Evolutionary conservation across 92 coral and sea anemone genomes (phyloP).

Genomic region (Heliopora coerulea): DNA sequence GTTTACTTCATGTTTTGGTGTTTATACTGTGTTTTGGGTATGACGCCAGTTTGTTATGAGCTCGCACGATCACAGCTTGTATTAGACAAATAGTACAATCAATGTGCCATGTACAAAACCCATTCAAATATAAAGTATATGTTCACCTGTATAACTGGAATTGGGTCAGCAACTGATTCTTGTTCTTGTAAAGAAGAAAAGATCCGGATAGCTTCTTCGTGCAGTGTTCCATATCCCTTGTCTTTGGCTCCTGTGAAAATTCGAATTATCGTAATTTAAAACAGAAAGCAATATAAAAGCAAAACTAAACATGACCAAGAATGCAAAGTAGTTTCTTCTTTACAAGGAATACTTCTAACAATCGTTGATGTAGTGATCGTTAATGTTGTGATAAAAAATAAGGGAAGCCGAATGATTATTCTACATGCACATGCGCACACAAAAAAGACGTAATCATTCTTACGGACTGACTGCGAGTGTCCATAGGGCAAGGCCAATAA

Average conservation of each 20-base stretch:
- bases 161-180: constrained; percentile 94
- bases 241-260: constrained; percentile 86
- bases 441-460: constrained; percentile 30
- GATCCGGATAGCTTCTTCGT: constrained; percentile 94
- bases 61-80: no score
- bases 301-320: not conserved
- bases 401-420: no score
- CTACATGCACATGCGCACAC: no score
- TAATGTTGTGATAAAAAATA: no score
- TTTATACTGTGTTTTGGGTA: no score
- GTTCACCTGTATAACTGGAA: constrained; percentile 94
- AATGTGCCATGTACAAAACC: no score
- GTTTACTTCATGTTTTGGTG: no score
- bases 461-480: constrained; percentile 89
- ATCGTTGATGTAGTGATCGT: no score
- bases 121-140: no score
- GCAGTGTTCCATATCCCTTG: constrained; percentile 96
- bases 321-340: not conserved
- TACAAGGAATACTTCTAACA: no score
- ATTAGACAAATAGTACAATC: no score
- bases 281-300: not conserved
- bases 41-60: no score
- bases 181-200: constrained; percentile 91
- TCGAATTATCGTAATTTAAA: not conserved
- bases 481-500: constrained; percentile 96